A percentile compares a stretch with the other conserved stretches of the same genome.
These are phyloP conservation scores for Macropis europaea DNA, from an alignment of 2,888 invertebrate species.

Conservation along the genomic window DNA sequence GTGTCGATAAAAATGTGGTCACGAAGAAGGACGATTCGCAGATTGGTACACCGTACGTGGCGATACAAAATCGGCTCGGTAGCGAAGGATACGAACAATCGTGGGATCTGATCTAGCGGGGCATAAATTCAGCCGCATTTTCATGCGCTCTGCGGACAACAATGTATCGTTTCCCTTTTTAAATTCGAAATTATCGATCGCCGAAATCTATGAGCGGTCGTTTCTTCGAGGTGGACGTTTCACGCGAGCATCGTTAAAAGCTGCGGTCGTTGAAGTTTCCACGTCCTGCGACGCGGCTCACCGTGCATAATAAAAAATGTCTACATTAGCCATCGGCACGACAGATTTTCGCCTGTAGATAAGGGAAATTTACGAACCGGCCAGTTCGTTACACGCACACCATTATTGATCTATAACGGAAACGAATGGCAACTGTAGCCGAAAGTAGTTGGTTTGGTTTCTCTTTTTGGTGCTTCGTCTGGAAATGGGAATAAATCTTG, in stretches of 20 bases:
- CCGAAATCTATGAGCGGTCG: constrained; percentile 28
- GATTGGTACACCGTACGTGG: too few species aligned
- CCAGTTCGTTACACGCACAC: constrained; percentile 21
- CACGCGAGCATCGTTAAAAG: constrained; percentile 29
- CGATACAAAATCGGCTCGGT: too few species aligned
- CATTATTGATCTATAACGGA: constrained; percentile 26
- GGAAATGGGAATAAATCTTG: too few species aligned
- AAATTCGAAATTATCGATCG: constrained; percentile 46
- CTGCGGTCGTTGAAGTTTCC: not conserved
- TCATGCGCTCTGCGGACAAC: not conserved
- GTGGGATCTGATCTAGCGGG: constrained; percentile 1
- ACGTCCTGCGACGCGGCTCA: not conserved
- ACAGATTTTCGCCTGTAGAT: constrained; percentile 41
- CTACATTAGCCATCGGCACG: constrained; percentile 40
- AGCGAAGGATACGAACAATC: constrained; percentile 8
- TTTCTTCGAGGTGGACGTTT: not conserved
- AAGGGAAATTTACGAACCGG: constrained; percentile 41
- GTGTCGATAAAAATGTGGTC: too few species aligned
- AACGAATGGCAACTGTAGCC: not conserved
- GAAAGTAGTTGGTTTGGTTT: not conserved
- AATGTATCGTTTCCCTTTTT: constrained; percentile 10
- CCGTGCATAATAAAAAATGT: constrained; percentile 34
- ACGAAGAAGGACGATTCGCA: too few species aligned
- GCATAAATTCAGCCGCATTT: constrained; percentile 26
- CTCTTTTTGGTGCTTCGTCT: not conserved